These are phyloP conservation scores for Eudasyphora cyanicolor DNA, from an alignment of 2,888 invertebrate species.

Conservation along the genomic window DNA sequence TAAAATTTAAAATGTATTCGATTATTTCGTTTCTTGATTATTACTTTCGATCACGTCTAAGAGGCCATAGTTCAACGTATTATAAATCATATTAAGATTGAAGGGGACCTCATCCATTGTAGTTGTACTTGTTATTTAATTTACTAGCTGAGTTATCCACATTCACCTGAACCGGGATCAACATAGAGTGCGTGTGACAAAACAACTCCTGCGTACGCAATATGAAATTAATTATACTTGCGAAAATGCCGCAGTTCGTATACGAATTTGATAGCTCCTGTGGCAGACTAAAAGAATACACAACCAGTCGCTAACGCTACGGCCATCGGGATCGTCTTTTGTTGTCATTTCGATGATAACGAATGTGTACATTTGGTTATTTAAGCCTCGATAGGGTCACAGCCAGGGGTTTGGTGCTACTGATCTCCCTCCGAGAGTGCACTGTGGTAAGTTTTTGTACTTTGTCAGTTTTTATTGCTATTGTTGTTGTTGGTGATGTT, in stretches of 20 bases:
- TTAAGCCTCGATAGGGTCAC: slow-evolving; percentile 21
- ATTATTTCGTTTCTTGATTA: too few species aligned
- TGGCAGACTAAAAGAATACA: slow-evolving; percentile 65
- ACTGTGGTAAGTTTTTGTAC: slow-evolving; percentile 53
- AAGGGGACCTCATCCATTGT: slow-evolving; percentile 56
- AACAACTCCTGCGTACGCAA: slow-evolving; percentile 55
- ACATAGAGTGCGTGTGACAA: slow-evolving; percentile 42
- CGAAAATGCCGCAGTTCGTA: slow-evolving; percentile 74
- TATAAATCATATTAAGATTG: too few species aligned
- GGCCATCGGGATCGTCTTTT: slow-evolving; percentile 20
- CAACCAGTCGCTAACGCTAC: slow-evolving; percentile 36
- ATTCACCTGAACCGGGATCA: too few species aligned
- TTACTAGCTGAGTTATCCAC: slow-evolving; percentile 32
- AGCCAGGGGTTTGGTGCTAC: slow-evolving; percentile 29
- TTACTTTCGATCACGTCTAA: too few species aligned
- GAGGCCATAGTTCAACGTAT: too few species aligned
- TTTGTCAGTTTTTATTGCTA: slow-evolving; percentile 16
- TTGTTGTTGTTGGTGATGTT: slow-evolving; percentile 26
- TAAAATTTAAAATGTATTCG: too few species aligned
- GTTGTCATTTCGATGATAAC: not conserved
- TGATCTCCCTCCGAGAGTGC: slow-evolving; percentile 12
- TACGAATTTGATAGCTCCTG: slow-evolving; percentile 70
- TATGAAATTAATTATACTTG: slow-evolving; percentile 76
- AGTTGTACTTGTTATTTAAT: slow-evolving; percentile 55
- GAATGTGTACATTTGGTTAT: not conserved